Evolutionary conservation across 1,140 invertebrate genomes (phyloP), one percentile per base, ranked within the genome.

Genomic region (Drosophila ambigua): DNA sequence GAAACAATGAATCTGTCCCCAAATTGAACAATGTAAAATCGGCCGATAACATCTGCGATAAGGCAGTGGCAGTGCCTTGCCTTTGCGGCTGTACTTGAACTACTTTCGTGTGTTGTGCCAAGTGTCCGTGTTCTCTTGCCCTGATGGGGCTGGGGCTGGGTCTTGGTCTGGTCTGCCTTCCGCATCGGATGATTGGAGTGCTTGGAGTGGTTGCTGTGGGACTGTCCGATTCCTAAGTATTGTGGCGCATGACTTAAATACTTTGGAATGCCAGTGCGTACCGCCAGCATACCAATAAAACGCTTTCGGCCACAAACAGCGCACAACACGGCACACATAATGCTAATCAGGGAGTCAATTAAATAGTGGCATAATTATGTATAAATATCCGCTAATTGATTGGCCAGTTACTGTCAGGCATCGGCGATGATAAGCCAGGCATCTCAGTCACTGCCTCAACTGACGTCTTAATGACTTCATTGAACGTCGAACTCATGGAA

Each of bases 301-400:
- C 20, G 24, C 49, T 54, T 67, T 68, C 44, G 50, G 52, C 45
- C 54, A 69, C 41, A 71, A 43, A 41, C 7, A 48, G 41, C 49
- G 31, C n/a, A 51, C 49, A 51, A 8, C 8, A 9, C 43, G 44
- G 23, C 43, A 60, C 46, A 69, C 44, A 41, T 52, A 57, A 76
- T 75, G 72, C 62, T 76, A 60, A 76, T 76, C 73, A 54, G 52
- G 45, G 15, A 52, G 28, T 57, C 63, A 78, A 87, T 87, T 85
- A 80, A 82, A 60, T 77, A 81, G 69, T 71, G 79, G 77, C 71
- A 67, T 82, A 82, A 88, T 87, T 68, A 77, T 66, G 54, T 88
- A 82, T 72, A 87, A 87, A 74, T 88, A 72, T 55, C 63, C 31
- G 69, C 83, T 72, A 81, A 85, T 78, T 85, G 81, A 87, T 81